Percentiles rank a stretch among this genome's conserved stretches.
phyloP scores from a whole-genome alignment of 2,113 vertebrate genomes.

The Cebidichthys violaceus region DNA sequence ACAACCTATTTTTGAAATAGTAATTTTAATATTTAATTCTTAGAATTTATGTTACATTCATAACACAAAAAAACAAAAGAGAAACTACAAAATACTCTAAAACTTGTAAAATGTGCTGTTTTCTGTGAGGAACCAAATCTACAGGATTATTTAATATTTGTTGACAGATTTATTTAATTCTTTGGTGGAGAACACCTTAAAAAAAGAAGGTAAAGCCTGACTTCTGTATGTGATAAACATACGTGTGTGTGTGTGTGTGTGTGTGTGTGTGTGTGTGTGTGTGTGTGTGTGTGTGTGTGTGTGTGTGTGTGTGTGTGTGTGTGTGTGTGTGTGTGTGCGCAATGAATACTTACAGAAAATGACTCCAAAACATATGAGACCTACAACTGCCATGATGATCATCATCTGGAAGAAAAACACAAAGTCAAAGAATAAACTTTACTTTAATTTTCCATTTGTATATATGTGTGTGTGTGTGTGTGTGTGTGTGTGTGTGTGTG shows the following conservation, averaged over 20 bases:
- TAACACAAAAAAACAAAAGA: too few relatives aligned
- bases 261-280: not conserved
- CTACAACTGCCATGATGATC: slow-evolving; percentile 90
- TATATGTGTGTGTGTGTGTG: slow-evolving; percentile 2
- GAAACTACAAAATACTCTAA: too few relatives aligned
- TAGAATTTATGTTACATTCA: too few relatives aligned
- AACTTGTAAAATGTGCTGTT: not conserved
- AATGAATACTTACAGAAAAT: slow-evolving; percentile 88
- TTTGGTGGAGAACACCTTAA: too few relatives aligned
- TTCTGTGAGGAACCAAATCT: not conserved
- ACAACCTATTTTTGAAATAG: too few relatives aligned
- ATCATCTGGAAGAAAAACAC: slow-evolving; percentile 87
- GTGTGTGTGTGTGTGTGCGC: not conserved
- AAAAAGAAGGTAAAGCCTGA: too few relatives aligned
- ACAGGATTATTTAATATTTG: not conserved
- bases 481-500: slow-evolving; percentile 14
- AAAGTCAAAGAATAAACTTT: not conserved
- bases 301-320: too few relatives aligned
- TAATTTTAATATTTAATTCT: too few relatives aligned
- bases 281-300: too few relatives aligned
- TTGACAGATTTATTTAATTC: not conserved
- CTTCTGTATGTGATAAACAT: not conserved
- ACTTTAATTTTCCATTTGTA: too few relatives aligned
- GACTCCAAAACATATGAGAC: slow-evolving; percentile 88
- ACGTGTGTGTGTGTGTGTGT: not conserved